Percentiles rank a stretch among this genome's conserved stretches.
phyloP scores from a whole-genome alignment of 2,888 invertebrate genomes.

The Sarcophaga variegata region DNA sequence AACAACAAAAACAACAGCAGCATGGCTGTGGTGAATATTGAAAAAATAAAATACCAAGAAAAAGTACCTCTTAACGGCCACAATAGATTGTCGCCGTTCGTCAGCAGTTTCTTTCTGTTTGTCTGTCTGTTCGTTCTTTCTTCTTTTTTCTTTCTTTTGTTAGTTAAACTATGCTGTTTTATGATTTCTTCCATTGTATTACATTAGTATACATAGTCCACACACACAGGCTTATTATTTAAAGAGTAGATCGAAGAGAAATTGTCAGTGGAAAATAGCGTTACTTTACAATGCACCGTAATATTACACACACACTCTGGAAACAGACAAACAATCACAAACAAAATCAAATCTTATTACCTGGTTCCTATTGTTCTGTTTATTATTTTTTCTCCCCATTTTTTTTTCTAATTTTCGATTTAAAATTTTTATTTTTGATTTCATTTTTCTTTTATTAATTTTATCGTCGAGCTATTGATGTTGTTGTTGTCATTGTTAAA shows the following conservation, averaged over 20 bases:
- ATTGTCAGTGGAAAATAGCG: neutral
- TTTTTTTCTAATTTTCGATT: neutral
- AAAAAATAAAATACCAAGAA: constrained; percentile 13
- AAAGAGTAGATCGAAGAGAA: neutral
- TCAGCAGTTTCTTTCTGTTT: constrained; percentile 40
- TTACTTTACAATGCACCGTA: neutral
- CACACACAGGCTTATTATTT: neutral
- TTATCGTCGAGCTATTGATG: neutral
- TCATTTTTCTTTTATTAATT: too few species aligned
- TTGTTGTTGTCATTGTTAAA: neutral
- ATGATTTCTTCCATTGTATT: neutral
- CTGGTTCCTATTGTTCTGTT: neutral
- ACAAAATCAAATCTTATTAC: constrained; percentile 1
- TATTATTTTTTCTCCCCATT: neutral
- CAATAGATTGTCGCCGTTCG: constrained; percentile 47
- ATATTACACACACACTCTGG: neutral
- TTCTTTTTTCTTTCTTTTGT: neutral
- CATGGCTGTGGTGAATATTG: neutral
- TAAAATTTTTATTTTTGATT: too few species aligned
- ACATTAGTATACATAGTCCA: neutral
- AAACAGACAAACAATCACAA: too few species aligned
- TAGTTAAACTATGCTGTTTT: neutral
- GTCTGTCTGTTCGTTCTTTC: neutral
- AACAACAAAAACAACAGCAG: constrained; percentile 3
- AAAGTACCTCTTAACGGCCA: constrained; percentile 45